Percentiles rank a stretch among this genome's conserved stretches.
Conservation (phyloP, 2,797 vertebrate genomes). For the Xiphorhynchus erythropygius region DNA sequence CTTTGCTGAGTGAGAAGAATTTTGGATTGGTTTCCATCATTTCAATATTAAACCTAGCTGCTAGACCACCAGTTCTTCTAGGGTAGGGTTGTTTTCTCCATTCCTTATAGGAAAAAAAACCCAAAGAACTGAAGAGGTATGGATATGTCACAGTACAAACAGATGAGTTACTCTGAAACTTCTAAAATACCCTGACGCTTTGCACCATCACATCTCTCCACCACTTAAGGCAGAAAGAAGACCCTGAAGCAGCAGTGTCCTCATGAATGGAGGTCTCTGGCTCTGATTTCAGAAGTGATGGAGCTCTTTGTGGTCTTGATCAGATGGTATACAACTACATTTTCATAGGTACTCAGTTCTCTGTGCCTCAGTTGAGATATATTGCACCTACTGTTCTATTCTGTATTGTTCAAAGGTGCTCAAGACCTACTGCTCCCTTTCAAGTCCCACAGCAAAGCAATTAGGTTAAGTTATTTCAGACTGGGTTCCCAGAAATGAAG, state of each 20-base stretch:
- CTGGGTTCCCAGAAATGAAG: slow-evolving; percentile 60
- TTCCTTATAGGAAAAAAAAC: not conserved
- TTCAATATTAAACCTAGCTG: not conserved
- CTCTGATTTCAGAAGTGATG: slow-evolving; percentile 16
- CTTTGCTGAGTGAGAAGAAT: not conserved
- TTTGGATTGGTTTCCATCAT: not conserved
- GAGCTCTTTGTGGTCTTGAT: slow-evolving; percentile 6
- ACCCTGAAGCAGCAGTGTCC: not conserved
- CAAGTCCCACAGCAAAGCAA: slow-evolving; percentile 51
- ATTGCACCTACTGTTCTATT: slow-evolving; percentile 50
- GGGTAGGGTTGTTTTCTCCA: not conserved
- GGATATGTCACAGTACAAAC: not conserved
- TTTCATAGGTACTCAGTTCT: slow-evolving; percentile 18
- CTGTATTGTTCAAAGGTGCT: slow-evolving; percentile 44
- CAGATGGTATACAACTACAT: slow-evolving; percentile 4
- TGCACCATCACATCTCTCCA: not conserved
- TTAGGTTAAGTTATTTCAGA: slow-evolving; percentile 69
- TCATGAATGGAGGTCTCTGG: not conserved
- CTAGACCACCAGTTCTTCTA: not conserved
- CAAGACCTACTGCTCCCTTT: slow-evolving; percentile 58
- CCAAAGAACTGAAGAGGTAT: not conserved
- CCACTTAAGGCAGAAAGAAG: slow-evolving; percentile 8
- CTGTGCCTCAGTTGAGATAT: not conserved
- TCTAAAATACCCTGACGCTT: not conserved
- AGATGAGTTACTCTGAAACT: not conserved